These are phyloP conservation scores for Epinephelus lanceolatus DNA, from an alignment of 2,113 vertebrate species.

Conservation along the genomic window DNA sequence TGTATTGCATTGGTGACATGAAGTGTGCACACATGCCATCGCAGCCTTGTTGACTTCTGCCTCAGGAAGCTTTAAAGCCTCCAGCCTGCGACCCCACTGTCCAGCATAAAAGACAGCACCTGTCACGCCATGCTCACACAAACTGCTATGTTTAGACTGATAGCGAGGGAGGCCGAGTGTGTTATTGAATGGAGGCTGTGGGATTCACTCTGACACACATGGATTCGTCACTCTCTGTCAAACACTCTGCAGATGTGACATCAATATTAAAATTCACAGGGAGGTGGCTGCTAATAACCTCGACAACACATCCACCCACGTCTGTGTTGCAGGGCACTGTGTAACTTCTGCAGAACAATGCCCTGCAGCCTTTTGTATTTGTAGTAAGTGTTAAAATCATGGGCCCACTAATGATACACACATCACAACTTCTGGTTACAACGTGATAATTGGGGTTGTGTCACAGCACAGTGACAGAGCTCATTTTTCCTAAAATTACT, in stretches of 20 bases:
- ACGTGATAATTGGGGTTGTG: conserved; percentile 30
- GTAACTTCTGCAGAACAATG: not conserved
- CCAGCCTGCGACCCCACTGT: not conserved
- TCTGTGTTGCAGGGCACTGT: not conserved
- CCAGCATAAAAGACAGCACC: conserved; percentile 6
- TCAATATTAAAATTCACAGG: not conserved
- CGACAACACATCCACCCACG: conserved; percentile 1
- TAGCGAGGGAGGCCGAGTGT: conserved; percentile 11
- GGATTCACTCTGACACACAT: conserved; percentile 46
- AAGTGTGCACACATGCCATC: not conserved
- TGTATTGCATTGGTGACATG: not conserved
- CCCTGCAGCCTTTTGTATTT: not conserved
- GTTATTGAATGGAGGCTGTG: conserved; percentile 48
- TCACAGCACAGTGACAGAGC: not conserved
- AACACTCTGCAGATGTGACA: conserved; percentile 36
- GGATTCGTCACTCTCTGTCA: conserved; percentile 41
- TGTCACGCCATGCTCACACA: conserved; percentile 8
- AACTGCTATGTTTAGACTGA: conserved; percentile 63
- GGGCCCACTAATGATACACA: not conserved
- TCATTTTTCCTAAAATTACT: conserved; percentile 20
- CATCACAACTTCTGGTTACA: not conserved
- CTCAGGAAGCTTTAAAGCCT: conserved; percentile 1
- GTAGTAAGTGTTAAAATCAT: not conserved
- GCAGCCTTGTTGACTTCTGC: conserved; percentile 8
- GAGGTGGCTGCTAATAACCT: conserved; percentile 14